Conservation (phyloP, 2,888 invertebrate genomes). For the Zygothrica quintamaculata region DNA sequence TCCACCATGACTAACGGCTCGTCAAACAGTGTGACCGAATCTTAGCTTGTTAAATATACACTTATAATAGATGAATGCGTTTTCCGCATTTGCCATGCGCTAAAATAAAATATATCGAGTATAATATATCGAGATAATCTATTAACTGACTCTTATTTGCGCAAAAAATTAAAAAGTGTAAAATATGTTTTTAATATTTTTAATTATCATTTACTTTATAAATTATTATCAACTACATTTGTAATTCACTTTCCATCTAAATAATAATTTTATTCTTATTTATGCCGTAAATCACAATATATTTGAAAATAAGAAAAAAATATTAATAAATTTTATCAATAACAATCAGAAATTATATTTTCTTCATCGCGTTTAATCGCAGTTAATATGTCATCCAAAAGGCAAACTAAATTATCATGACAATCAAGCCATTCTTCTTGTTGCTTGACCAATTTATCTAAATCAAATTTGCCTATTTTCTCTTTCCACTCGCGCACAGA, state of each 20-base stretch:
- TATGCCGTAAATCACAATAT: background rate
- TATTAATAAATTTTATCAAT: constrained; percentile 53
- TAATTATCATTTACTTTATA: too few species aligned
- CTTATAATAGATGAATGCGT: background rate
- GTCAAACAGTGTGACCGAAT: constrained; percentile 33
- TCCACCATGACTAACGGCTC: constrained; percentile 77
- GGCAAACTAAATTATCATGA: constrained; percentile 88
- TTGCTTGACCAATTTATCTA: constrained; percentile 87
- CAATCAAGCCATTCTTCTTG: constrained; percentile 88
- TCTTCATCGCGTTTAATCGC: constrained; percentile 72
- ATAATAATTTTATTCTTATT: too few species aligned
- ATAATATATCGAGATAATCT: too few species aligned
- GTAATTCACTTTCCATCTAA: too few species aligned
- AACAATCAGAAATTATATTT: constrained; percentile 79
- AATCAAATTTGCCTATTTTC: constrained; percentile 86
- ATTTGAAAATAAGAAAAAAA: background rate
- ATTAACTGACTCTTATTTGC: too few species aligned
- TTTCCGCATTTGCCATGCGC: too few species aligned
- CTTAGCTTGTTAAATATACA: constrained; percentile 13
- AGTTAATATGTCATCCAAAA: constrained; percentile 89
- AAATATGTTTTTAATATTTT: too few species aligned
- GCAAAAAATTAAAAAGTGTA: too few species aligned
- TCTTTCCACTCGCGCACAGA: constrained; percentile 87
- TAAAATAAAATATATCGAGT: too few species aligned
- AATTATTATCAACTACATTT: too few species aligned